Evolutionary conservation across 2,113 vertebrate species (phyloP), one percentile per base, ranked within the genome.

Genomic region (Eurystomus gularis): DNA sequence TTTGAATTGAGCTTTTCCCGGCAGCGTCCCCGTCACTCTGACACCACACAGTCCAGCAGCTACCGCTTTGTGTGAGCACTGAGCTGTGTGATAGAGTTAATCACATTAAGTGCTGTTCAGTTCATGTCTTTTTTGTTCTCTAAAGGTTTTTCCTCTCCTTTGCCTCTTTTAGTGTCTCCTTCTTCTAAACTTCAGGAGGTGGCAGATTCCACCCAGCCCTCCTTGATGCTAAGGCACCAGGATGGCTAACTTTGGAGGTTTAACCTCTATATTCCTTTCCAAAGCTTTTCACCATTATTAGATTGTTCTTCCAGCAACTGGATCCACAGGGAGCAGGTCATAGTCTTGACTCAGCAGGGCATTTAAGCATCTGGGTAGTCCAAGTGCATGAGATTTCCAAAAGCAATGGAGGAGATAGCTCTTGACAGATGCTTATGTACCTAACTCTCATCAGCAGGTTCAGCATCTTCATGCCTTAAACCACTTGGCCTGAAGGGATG

Each of bases 41-140:
- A 39, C 12, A 15, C 49, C 80, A 11, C 52, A 48, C 82, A 86
- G 87, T 85, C 88, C 96, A 73, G 58, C 85, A 94, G 82, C 85
- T 31, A 62, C 13, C 1, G 61, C 94, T 94, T 29, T 42, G 62
- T 77, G 85, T 12, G 93, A 91, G 89, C 93, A 75, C 91, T 86
- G 91, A 96, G 93, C 83, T 90, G 65, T 94, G 90, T 80, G 62
- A 93, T 79, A 78, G 91, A 95, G 78, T 95, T 96, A 91, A 96
- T 90, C 69, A 95, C 86, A 93, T 93, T 77, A 89, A 91, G 37
- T 11, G 57, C 78, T 78, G 72, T 65, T 69, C 83, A 66, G 71
- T 96, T 94, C 94, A 31, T 17, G 90, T 51, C n/a, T 91, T 81
- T 94, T 95, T 94, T 94, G 58, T 86, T 94, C 84, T 96, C 92